A percentile compares a stretch with the other conserved stretches of the same genome.
phyloP scores from a whole-genome alignment of 2,888 invertebrate genomes.

The Cryptocephalus primarius region DNA sequence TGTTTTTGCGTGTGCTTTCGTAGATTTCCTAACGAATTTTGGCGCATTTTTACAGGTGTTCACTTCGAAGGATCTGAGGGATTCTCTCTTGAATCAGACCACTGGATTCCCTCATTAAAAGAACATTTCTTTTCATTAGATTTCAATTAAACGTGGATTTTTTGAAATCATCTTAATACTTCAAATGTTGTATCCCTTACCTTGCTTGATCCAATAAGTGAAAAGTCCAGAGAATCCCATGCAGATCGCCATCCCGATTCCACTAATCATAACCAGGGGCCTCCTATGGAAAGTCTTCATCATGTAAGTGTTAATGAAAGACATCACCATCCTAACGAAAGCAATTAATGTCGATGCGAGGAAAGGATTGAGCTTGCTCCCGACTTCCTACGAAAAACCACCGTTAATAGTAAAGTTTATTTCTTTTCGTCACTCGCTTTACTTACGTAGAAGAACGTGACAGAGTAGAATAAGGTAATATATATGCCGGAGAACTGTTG shows the following conservation, averaged over 20 bases:
- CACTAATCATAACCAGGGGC: conserved; percentile 41
- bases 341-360: conserved; percentile 47
- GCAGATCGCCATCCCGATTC: conserved; percentile 44
- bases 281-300: conserved; percentile 43
- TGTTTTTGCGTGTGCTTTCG: too few species aligned
- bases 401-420: not conserved
- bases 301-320: conserved; percentile 45
- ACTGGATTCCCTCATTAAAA: too few species aligned
- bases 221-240: conserved; percentile 47
- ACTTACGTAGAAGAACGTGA: conserved; percentile 46
- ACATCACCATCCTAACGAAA: conserved; percentile 44
- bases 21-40: too few species aligned
- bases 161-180: too few species aligned
- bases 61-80: too few species aligned
- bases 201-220: conserved; percentile 39
- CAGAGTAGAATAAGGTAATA: conserved; percentile 49
- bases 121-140: too few species aligned
- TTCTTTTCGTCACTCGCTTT: too few species aligned
- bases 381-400: conserved; percentile 38
- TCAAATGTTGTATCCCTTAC: conserved; percentile 19
- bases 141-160: too few species aligned
- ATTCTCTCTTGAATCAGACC: too few species aligned
- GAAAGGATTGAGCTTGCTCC: conserved; percentile 41
- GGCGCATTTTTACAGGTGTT: too few species aligned
- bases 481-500: conserved; percentile 53